These are phyloP conservation scores for Notoglanidium macrostoma DNA, from an alignment of 2,797 vertebrate species.

Conservation along the genomic window DNA sequence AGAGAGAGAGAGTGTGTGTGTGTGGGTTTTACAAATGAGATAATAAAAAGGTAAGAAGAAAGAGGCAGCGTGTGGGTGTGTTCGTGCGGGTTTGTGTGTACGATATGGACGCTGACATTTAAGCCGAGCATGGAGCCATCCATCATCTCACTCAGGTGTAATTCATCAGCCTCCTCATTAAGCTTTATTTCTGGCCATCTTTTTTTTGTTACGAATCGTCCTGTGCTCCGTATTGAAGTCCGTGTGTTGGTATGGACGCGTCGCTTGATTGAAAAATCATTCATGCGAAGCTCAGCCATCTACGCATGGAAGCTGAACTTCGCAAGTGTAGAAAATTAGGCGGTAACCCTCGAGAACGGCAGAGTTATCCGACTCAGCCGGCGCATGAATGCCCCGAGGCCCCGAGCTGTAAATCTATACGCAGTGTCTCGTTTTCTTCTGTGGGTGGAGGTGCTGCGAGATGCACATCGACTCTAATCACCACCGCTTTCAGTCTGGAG, in stretches of 20 bases:
- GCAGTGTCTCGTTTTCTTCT: slow-evolving; percentile 16
- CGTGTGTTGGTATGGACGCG: slow-evolving; percentile 11
- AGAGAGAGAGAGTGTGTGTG: too few species aligned
- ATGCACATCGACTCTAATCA: slow-evolving; percentile 13
- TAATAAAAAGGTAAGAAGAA: slow-evolving; percentile 1
- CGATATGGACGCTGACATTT: not conserved
- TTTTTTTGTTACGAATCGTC: slow-evolving; percentile 12
- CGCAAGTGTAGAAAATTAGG: slow-evolving; percentile 11
- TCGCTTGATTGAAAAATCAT: slow-evolving; percentile 46
- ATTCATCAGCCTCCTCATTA: slow-evolving; percentile 25
- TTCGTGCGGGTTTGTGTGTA: not conserved
- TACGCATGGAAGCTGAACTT: slow-evolving; percentile 19
- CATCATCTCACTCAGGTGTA: slow-evolving; percentile 28
- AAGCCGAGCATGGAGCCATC: not conserved
- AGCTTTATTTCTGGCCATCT: slow-evolving; percentile 12
- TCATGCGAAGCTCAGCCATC: slow-evolving; percentile 30
- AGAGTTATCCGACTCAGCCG: slow-evolving; percentile 24
- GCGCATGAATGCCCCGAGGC: not conserved
- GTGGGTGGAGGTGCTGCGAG: not conserved
- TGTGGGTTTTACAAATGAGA: slow-evolving; percentile 19
- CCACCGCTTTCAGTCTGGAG: slow-evolving; percentile 15
- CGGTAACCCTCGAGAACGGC: slow-evolving; percentile 29
- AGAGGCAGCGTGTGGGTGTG: not conserved
- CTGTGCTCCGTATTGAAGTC: slow-evolving; percentile 5
- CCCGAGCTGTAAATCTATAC: slow-evolving; percentile 6